Evolutionary conservation across 1,140 invertebrate genomes (phyloP), one percentile per base, ranked within the genome.

Genomic region (Solenopsis fugax): DNA sequence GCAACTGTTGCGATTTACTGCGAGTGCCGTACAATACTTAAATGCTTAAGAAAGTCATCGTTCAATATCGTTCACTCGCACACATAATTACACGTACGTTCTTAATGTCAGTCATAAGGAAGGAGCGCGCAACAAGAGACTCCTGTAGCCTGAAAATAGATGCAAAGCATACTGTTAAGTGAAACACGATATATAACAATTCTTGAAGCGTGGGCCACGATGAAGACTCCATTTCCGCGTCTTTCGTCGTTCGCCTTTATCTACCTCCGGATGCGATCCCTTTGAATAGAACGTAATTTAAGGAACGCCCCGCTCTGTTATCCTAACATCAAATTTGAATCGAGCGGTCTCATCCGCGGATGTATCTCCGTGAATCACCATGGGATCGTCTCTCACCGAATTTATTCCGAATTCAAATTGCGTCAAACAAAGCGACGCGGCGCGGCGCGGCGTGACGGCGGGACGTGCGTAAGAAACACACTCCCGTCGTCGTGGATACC

Each of bases 261-360:
- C 82, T 77, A 41, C 29, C 48, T 76, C 58, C 58, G 72, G 82
- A 85, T 29, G 50, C 82, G 73, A 85, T 65, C 62, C 73, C 50
- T 65, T 85, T 85, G 73, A 85, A 85, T 85, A 65, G 82, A 78
- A 65, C 60, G 73, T 65, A 85, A 85, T 85, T 85, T 85, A 85
- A 85, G 75, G 62, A 21, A 64, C 72, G 29, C 29, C 71, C 37
- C 72, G 48, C n/a, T 65, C 58, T 54, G 73, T 85, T 85, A 85
- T 85, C 82, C 82, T 52, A 75, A 77, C 58, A 85, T 85, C 73
- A 78, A 78, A 85, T 85, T 85, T 85, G 76, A 85, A 78, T 85
- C 82, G 82, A 85, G 82, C 82, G 50, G 72, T 24, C 72, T 85
- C 82, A 52, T 85, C 60, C 58, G 56, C 81, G 41, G 67, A 75